Evolutionary conservation across 2,888 invertebrate genomes (phyloP).

Genomic region (Cheilosia pagana): DNA sequence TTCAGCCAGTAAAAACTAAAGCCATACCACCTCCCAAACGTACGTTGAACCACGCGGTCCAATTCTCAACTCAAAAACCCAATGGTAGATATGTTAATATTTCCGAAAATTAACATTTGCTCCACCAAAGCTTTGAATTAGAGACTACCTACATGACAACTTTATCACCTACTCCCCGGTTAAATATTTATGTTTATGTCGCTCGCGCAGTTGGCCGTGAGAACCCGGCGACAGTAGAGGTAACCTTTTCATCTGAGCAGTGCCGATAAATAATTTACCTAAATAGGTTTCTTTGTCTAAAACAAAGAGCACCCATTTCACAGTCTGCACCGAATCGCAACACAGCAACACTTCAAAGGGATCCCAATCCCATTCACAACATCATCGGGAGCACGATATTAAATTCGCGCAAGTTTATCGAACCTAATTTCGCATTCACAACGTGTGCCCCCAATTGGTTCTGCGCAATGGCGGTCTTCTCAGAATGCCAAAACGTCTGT

Average conservation of each 20-base stretch:
- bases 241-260: slow-evolving; percentile 47
- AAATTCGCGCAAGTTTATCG: slow-evolving; percentile 49
- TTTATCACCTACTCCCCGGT: slow-evolving; percentile 3
- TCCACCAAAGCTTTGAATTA: too few relatives aligned
- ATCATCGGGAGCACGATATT: slow-evolving; percentile 34
- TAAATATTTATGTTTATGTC: slow-evolving; percentile 14
- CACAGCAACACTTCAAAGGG: slow-evolving; percentile 29
- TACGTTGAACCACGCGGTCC: too few relatives aligned
- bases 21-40: too few relatives aligned
- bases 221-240: slow-evolving; percentile 9
- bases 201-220: slow-evolving; percentile 34
- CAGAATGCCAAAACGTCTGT: slow-evolving; percentile 45
- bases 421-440: slow-evolving; percentile 70
- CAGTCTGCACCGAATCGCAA: slow-evolving; percentile 19
- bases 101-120: slow-evolving; percentile 9
- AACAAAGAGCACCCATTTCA: slow-evolving; percentile 50
- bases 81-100: neutral
- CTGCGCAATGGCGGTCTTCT: slow-evolving; percentile 6
- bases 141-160: slow-evolving; percentile 11
- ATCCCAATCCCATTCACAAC: slow-evolving; percentile 27
- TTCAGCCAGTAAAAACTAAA: too few relatives aligned
- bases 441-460: slow-evolving; percentile 58
- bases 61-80: neutral
- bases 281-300: slow-evolving; percentile 46
- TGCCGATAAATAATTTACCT: slow-evolving; percentile 56